A percentile compares a stretch with the other conserved stretches of the same genome.
phyloP scores from a whole-genome alignment of 2,113 vertebrate genomes.

The Aleadryas rufinucha region DNA sequence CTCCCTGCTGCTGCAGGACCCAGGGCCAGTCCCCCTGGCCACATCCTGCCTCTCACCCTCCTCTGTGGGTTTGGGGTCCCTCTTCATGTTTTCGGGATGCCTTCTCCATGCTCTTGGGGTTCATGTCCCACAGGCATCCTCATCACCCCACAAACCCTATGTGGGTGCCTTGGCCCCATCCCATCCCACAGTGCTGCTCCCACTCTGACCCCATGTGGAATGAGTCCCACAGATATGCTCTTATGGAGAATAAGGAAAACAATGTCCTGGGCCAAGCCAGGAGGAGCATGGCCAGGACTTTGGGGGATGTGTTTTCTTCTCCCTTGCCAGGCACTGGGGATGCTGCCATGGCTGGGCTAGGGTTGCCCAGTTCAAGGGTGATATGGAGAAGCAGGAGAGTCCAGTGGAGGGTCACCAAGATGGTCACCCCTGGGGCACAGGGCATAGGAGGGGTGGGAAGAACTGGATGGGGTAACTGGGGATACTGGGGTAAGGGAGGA shows the following conservation, averaged over 20 bases:
- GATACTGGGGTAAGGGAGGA: background rate
- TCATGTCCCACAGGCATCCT: background rate
- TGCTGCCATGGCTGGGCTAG: background rate
- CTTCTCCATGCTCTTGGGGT: background rate
- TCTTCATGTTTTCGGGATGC: background rate
- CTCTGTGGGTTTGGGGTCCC: background rate
- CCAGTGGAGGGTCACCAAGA: background rate
- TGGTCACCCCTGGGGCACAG: background rate
- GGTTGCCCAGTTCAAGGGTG: background rate
- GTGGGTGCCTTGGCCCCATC: fast-evolving
- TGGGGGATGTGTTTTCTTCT: background rate
- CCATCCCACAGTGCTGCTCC: fast-evolving
- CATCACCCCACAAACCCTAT: fast-evolving
- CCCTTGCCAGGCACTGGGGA: background rate
- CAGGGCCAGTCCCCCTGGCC: fast-evolving
- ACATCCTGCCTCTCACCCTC: background rate
- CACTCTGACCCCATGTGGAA: fast-evolving
- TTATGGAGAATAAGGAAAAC: background rate
- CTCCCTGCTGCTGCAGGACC: background rate
- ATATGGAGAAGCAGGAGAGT: background rate
- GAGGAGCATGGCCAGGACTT: background rate
- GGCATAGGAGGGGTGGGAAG: background rate
- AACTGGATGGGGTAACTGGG: background rate
- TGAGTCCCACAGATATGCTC: background rate
- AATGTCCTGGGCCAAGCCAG: background rate